Base-by-base conservation (phyloP, 2,113 vertebrate genomes). In the Pseudorasbora parva region DNA sequence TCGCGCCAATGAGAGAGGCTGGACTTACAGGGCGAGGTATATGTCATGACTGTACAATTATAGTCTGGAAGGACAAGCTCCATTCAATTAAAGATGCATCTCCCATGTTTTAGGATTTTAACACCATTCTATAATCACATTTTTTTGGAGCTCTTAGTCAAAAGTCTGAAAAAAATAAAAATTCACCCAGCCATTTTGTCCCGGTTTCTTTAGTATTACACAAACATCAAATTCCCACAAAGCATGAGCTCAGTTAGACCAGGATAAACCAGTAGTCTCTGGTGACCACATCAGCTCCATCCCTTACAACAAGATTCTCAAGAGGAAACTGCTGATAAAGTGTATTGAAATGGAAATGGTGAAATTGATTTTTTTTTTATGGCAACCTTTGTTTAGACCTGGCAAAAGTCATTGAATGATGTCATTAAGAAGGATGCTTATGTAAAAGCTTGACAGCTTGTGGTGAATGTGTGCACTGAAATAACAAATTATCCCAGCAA, bases 231-330 rank as follows among this genome's bases (percentile, higher is more conserved):
- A 30, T 45, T 77, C 43, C 49, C 49, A 60, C 73, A 54, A 23
- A 43, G 30, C 75, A 79, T 17, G 30, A 87, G 62, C 19, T 56
- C 69, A 57, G 19, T 43, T 57, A 54, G 56, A 73, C 8, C 57
- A 77, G 56, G 23, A 66, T 69, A 73, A 84, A 33, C 66, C 78
- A 77, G 80, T 47, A 41, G 56, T 72, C 83, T 74, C 57, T 68
- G 27, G 43, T 30, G 57, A 76, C 59, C 43, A 71, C 72, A 14
- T 37, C 60, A 60, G 5, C 30, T 71, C 76, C 59, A 72, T 60
- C 41, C 25, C 11, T 33, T 15, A 15, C 37, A 72, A 43, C 64
- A 54, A 41, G 27, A 74, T 56, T 80, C 25, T 47, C 56, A 43
- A 17, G 8, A 66, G 51, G 45, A 51, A 83, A 71, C 51, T 51